Percentiles rank a stretch among this genome's conserved stretches.
Evolutionary conservation across 2,888 invertebrate species (phyloP).

Genomic region (Andrena camellia): DNA sequence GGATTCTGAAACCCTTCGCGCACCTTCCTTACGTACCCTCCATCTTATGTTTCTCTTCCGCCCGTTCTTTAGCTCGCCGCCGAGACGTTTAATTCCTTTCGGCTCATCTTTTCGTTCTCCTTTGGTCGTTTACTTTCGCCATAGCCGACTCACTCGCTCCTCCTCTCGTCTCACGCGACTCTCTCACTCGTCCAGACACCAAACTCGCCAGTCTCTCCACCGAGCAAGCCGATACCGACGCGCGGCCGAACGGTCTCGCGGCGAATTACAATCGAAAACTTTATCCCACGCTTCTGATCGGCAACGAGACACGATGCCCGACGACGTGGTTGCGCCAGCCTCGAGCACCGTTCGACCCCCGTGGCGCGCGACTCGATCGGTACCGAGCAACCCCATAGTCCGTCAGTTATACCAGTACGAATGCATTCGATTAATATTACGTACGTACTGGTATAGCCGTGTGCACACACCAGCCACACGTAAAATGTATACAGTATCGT

Average conservation of each 20-base stretch:
- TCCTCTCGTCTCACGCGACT: constrained; percentile 32
- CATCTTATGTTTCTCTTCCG: constrained; percentile 27
- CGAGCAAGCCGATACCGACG: constrained; percentile 18
- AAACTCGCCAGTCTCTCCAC: constrained; percentile 31
- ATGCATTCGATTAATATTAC: not conserved
- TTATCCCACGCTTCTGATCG: not conserved
- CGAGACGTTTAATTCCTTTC: constrained; percentile 27
- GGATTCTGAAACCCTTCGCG: constrained; percentile 14
- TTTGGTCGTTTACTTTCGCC: constrained; percentile 30
- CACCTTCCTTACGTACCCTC: not conserved
- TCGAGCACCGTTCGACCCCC: not conserved
- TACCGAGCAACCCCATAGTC: constrained; percentile 8
- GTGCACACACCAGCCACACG: constrained; percentile 27
- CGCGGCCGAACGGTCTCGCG: not conserved
- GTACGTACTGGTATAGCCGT: constrained; percentile 7
- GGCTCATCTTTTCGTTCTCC: constrained; percentile 33
- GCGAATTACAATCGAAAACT: not conserved
- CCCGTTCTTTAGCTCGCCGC: constrained; percentile 27
- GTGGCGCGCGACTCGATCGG: not conserved
- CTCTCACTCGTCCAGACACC: constrained; percentile 47
- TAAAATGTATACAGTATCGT: constrained; percentile 23
- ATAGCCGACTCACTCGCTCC: constrained; percentile 14
- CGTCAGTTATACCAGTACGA: not conserved
- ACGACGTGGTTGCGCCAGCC: constrained; percentile 13
- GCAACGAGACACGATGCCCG: not conserved